Conservation (phyloP, 2,888 invertebrate species). For the Zygaena filipendulae region DNA sequence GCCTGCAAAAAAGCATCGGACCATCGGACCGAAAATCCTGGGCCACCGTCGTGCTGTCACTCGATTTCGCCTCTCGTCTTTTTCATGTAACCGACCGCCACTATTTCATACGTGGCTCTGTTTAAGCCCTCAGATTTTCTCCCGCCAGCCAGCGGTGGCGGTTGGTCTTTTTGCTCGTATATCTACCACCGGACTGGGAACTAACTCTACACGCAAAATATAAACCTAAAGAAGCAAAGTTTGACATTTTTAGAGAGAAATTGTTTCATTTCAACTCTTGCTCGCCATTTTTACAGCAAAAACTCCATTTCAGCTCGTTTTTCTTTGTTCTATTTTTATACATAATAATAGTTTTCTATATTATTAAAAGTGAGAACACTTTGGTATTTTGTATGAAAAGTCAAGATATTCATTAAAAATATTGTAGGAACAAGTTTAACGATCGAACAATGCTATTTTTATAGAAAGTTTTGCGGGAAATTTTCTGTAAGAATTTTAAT, state of each 20-base stretch:
- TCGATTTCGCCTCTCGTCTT: conserved; percentile 66
- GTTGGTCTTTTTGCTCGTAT: conserved; percentile 53
- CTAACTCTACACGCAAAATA: conserved; percentile 67
- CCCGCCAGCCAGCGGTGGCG: conserved; percentile 50
- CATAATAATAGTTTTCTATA: no score
- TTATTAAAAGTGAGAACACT: no score
- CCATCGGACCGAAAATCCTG: conserved; percentile 58
- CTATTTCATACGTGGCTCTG: conserved; percentile 67
- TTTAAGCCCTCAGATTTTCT: conserved; percentile 68
- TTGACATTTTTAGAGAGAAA: conserved; percentile 63
- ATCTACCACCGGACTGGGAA: conserved; percentile 55
- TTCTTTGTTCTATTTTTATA: no score
- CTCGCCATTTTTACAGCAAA: conserved; percentile 42
- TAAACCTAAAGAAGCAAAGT: conserved; percentile 63
- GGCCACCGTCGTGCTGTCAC: conserved; percentile 55
- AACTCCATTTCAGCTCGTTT: no score
- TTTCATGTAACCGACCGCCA: conserved; percentile 66
- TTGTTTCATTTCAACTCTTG: conserved; percentile 50
- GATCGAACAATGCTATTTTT: no score
- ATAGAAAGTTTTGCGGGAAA: no score
- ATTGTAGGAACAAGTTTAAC: no score
- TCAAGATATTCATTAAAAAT: no score
- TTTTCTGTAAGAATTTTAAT: conserved; percentile 24
- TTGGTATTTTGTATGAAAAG: no score
- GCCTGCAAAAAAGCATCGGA: conserved; percentile 56